These are phyloP conservation scores for Rhinopithecus roxellana DNA, from an alignment of 2,113 vertebrate species.

Conservation along the genomic window DNA sequence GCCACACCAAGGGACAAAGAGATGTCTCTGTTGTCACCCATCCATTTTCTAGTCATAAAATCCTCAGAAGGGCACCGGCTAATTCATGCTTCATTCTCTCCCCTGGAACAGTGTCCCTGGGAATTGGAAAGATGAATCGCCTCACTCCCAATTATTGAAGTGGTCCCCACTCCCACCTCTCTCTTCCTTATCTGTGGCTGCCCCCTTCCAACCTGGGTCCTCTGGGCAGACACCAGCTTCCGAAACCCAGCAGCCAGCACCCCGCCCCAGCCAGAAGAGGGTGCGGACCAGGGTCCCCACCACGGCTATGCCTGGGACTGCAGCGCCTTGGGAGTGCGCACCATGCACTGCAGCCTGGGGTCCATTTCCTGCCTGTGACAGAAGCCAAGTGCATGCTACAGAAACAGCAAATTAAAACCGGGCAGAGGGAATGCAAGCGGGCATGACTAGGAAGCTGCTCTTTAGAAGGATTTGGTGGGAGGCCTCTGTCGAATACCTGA, in stretches of 20 bases:
- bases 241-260: fast-evolving
- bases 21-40: not conserved
- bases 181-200: not conserved
- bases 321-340: fast-evolving
- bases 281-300: no score
- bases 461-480: not conserved
- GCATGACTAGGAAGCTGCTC: not conserved
- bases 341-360: not conserved
- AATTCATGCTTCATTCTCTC: not conserved
- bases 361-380: not conserved
- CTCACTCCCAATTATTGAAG: not conserved
- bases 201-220: not conserved
- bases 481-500: not conserved
- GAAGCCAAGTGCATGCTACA: not conserved
- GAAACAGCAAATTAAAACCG: no score
- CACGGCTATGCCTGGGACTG: not conserved
- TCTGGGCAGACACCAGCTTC: not conserved
- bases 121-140: not conserved
- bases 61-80: not conserved
- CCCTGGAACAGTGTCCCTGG: not conserved
- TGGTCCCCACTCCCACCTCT: not conserved
- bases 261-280: not conserved
- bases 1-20: not conserved
- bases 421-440: no score
- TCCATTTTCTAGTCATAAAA: slow-evolving; percentile 32